Evolutionary conservation across 30 jellyfish, hydroid and myxozoan genomes (phyloP).

Genomic region (Turritopsis dohrnii): DNA sequence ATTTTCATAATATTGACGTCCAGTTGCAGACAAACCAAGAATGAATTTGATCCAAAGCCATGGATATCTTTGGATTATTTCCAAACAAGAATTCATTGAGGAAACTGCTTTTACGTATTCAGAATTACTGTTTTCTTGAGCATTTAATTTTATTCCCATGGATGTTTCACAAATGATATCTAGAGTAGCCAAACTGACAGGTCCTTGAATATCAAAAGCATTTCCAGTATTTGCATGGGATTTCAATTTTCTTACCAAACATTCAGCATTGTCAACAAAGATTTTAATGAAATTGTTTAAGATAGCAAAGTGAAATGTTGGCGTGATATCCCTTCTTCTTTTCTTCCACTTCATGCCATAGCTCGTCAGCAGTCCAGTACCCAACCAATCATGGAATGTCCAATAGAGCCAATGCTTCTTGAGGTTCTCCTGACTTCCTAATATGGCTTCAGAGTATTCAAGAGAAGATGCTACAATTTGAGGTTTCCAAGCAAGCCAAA

Average conservation of each 20-base stretch:
- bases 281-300: constrained; percentile 54
- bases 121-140: constrained; percentile 45
- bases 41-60: constrained; percentile 67
- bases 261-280: constrained; percentile 46
- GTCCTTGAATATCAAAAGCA: constrained; percentile 22
- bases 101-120: constrained; percentile 62
- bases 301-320: constrained; percentile 77
- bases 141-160: constrained; percentile 65
- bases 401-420: constrained; percentile 8
- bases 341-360: constrained; percentile 67
- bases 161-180: constrained; percentile 56
- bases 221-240: constrained; percentile 35
- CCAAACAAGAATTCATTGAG: neutral
- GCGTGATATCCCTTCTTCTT: constrained; percentile 65
- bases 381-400: constrained; percentile 2
- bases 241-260: constrained; percentile 42
- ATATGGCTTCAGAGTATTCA: constrained; percentile 11
- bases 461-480: neutral
- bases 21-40: constrained; percentile 3
- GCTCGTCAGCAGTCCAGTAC: constrained; percentile 32
- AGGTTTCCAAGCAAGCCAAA: constrained; percentile 20
- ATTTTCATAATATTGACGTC: constrained; percentile 21
- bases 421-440: constrained; percentile 17
- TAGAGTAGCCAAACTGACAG: constrained; percentile 15
- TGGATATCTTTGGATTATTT: constrained; percentile 9